Conservation (phyloP, 2,797 vertebrate species). For the Lagodon rhomboides region DNA sequence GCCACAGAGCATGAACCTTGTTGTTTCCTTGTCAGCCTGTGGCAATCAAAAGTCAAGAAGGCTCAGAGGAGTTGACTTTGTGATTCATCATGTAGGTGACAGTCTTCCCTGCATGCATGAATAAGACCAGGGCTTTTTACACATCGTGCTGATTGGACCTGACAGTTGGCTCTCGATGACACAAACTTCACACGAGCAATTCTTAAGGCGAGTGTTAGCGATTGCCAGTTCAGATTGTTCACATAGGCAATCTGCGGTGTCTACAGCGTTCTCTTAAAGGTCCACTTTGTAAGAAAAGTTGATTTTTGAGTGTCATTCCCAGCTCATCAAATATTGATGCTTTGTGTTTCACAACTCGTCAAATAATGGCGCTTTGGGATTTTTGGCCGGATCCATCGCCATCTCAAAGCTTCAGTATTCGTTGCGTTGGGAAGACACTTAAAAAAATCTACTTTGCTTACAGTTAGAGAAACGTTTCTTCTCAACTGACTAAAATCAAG, state of each 20-base stretch:
- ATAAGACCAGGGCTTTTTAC: constrained; percentile 1
- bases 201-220: not conserved
- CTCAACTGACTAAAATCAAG: not conserved
- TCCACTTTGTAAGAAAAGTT: too few species aligned
- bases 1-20: not conserved
- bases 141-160: constrained; percentile 9
- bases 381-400: too few species aligned
- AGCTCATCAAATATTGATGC: too few species aligned
- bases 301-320: too few species aligned
- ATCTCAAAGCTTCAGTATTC: too few species aligned
- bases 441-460: too few species aligned
- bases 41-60: not conserved
- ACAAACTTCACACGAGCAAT: constrained; percentile 13
- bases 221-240: not conserved
- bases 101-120: not conserved
- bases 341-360: too few species aligned
- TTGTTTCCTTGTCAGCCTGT: not conserved
- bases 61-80: constrained; percentile 10
- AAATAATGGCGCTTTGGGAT: too few species aligned
- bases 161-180: constrained; percentile 28
- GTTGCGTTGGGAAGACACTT: too few species aligned
- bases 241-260: not conserved
- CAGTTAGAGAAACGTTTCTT: not conserved
- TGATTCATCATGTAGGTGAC: not conserved
- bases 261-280: not conserved